phyloP scores from a whole-genome alignment of 2,113 vertebrate genomes.

The Rhinogobius similis region DNA sequence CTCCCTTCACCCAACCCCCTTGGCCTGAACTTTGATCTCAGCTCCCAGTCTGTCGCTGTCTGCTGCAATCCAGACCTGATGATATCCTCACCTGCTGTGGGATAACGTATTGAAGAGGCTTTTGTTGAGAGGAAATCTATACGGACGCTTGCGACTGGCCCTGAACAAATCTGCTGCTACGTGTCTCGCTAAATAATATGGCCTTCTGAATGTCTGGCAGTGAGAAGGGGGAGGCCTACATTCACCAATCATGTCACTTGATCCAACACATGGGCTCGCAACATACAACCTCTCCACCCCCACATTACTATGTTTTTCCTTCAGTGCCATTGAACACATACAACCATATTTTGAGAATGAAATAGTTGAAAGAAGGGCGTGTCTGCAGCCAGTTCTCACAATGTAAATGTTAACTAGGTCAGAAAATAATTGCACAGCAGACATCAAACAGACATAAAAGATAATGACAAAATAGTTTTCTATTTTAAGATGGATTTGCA shows the following conservation, averaged over 20 bases:
- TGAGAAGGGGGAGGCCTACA: constrained; percentile 21
- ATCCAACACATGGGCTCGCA: constrained; percentile 30
- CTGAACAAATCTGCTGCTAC: constrained; percentile 16
- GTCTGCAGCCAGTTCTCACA: neutral
- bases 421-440: constrained; percentile 1
- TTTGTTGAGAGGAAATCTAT: constrained; percentile 20
- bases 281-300: constrained; percentile 22
- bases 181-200: constrained; percentile 13
- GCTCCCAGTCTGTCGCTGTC: constrained; percentile 23
- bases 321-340: constrained; percentile 20
- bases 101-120: constrained; percentile 27
- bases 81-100: constrained; percentile 27
- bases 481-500: neutral
- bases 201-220: constrained; percentile 20
- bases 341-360: constrained; percentile 6
- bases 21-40: constrained; percentile 50
- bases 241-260: constrained; percentile 30
- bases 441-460: neutral
- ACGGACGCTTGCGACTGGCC: constrained; percentile 9
- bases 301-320: constrained; percentile 4
- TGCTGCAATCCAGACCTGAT: constrained; percentile 8
- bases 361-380: neutral
- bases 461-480: constrained; percentile 1
- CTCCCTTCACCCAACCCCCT: constrained; percentile 3
- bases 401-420: neutral